Evolutionary conservation across 2,113 vertebrate species (phyloP), one percentile per base, ranked within the genome.

Genomic region (Cricetomys ansorgei): DNA sequence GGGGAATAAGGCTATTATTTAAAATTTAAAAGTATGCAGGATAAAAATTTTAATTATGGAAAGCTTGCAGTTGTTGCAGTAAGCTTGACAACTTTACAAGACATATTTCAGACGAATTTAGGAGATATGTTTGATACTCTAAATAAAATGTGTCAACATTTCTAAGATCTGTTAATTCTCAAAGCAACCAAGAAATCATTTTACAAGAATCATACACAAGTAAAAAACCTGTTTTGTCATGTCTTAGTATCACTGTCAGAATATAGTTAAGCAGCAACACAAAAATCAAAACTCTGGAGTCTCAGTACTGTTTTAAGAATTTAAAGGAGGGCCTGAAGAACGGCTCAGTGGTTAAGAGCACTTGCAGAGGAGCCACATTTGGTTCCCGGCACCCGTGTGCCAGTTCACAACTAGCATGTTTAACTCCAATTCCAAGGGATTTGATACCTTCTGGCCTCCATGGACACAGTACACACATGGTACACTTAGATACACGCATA

Each of bases 1-100:
- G 29, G 8, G 81, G 6, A 67, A 43, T 40, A 29, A 91, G 21
- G 10, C n/a, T 57, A 8, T 34, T 25, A 13, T 55, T 88, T 90
- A 89, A 92, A 81, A 81, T 90, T 10, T 6, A 89, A 89, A 40
- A 92, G 72, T n/a, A 76, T 83, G 88, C 45, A 94, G 45, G 19
- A 84, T 23, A 97, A 92, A 85, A 89, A 86, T 31, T n/a, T 40
- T 69, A 92, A 92, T 90, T 83, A 29, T 67, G 69, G 40, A 72
- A 79, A 95, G 55, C 29, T 59, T 93, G 12, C 40, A 64, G 29
- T 8, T 88, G 23, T 3, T 55, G 64, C 40, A 40, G 1, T 72
- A 37, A 87, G 40, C n/a, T 12, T 85, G 37, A 93, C 48, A 85
- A 81, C 10, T 88, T 72, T 43, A 29, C 59, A 84, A 91, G 92